Conservation (phyloP, 2,113 vertebrate species). For the Petroica traversi region DNA sequence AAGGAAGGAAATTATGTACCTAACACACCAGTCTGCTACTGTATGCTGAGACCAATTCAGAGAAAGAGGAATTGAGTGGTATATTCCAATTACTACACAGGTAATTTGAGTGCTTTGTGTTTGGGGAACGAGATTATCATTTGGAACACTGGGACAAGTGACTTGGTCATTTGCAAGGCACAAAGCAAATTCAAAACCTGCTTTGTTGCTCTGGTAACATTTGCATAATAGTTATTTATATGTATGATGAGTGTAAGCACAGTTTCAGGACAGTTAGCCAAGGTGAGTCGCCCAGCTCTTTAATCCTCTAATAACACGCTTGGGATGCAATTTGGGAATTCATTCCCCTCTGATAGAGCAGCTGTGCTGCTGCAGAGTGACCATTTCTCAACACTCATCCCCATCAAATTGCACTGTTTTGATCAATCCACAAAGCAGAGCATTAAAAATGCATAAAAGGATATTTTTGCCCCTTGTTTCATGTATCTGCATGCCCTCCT, state of each 20-base stretch:
- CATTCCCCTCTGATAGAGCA: not conserved
- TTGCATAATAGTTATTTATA: not conserved
- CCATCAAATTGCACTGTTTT: not conserved
- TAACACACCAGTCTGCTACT: not conserved
- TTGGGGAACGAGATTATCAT: not conserved
- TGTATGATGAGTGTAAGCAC: not conserved
- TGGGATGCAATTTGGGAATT: not conserved
- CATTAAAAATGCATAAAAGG: not conserved
- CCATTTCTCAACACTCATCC: not conserved
- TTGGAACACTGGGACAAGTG: not conserved
- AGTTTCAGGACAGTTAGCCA: slow-evolving; percentile 17
- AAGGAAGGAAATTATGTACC: not conserved
- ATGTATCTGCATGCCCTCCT: not conserved
- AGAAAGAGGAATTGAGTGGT: not conserved
- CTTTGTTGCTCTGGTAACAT: not conserved
- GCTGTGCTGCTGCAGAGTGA: not conserved
- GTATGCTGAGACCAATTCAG: not conserved
- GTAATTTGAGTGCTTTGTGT: not conserved
- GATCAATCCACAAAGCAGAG: not conserved
- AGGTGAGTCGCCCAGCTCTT: not conserved
- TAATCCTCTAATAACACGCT: slow-evolving; percentile 10
- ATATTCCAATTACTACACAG: not conserved
- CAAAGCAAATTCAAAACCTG: not conserved
- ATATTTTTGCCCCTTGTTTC: not conserved
- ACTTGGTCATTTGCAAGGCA: not conserved